Conservation (phyloP, 2,797 vertebrate genomes). For the Sebastes oblongus region DNA sequence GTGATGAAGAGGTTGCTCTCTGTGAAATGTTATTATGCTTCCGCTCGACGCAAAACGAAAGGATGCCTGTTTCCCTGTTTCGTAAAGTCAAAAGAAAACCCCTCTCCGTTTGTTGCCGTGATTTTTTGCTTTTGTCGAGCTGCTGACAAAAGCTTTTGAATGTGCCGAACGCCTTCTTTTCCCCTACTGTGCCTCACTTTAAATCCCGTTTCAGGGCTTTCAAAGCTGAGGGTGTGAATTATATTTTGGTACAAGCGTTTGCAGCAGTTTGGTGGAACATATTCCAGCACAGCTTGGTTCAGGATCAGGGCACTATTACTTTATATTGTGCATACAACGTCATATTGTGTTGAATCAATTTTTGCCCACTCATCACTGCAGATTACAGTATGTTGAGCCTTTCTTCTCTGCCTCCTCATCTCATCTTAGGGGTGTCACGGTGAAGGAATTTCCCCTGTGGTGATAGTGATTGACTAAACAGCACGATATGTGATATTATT, state of each 20-base stretch:
- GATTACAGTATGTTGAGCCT: background rate
- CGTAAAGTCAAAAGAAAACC: background rate
- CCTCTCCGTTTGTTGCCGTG: background rate
- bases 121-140: conserved; percentile 5
- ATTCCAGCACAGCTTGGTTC: background rate
- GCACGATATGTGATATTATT: too few species aligned
- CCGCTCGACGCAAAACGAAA: background rate
- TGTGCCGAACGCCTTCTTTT: background rate
- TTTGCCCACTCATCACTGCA: background rate
- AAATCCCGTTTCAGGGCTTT: background rate
- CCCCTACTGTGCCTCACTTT: background rate
- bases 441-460: too few species aligned
- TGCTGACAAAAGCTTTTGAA: conserved; percentile 4
- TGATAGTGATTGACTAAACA: too few species aligned
- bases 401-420: background rate
- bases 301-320: background rate
- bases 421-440: background rate
- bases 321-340: background rate
- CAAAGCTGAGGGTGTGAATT: background rate
- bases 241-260: background rate
- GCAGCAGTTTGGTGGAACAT: background rate
- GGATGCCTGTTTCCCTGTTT: conserved; percentile 1
- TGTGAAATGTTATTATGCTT: conserved; percentile 13
- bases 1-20: conserved; percentile 36
- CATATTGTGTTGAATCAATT: background rate